Evolutionary conservation across 2,113 vertebrate species (phyloP).

Genomic region (Myodes glareolus): DNA sequence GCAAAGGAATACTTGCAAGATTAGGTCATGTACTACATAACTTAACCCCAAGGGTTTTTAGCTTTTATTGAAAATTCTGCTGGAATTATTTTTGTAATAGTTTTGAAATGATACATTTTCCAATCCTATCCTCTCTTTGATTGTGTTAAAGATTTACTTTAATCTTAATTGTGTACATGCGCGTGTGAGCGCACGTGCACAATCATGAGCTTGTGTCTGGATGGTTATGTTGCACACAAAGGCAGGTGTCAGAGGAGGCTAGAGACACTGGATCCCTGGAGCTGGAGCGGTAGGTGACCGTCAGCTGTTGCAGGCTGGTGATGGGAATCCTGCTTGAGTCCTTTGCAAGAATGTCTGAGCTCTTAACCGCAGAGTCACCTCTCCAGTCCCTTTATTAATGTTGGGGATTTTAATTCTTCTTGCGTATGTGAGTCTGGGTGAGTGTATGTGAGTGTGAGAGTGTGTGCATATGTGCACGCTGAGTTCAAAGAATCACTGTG

Average conservation of each 20-base stretch:
- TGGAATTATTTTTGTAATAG: neutral
- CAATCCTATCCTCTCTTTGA: slow-evolving; percentile 30
- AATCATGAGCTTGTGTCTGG: neutral
- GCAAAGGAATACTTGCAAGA: neutral
- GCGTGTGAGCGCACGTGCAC: neutral
- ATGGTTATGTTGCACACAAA: neutral
- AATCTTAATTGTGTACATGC: neutral
- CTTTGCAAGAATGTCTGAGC: neutral
- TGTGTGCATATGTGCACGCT: too few relatives aligned
- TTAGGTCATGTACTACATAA: neutral
- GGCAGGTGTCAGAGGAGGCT: neutral
- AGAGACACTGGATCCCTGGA: neutral
- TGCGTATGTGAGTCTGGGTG: too few relatives aligned
- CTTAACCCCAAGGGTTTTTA: neutral
- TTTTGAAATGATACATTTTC: slow-evolving; percentile 9
- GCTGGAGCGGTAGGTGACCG: neutral
- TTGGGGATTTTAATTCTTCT: neutral
- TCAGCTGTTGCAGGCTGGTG: neutral
- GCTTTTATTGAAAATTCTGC: neutral
- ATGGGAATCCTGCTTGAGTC: too few relatives aligned
- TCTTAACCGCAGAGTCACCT: neutral
- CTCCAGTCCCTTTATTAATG: neutral
- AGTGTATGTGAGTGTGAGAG: neutral
- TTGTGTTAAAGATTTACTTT: neutral
- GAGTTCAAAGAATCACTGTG: neutral